These are phyloP conservation scores for Smutsia temminckii DNA, from an alignment of 2,797 vertebrate species.

Conservation along the genomic window DNA sequence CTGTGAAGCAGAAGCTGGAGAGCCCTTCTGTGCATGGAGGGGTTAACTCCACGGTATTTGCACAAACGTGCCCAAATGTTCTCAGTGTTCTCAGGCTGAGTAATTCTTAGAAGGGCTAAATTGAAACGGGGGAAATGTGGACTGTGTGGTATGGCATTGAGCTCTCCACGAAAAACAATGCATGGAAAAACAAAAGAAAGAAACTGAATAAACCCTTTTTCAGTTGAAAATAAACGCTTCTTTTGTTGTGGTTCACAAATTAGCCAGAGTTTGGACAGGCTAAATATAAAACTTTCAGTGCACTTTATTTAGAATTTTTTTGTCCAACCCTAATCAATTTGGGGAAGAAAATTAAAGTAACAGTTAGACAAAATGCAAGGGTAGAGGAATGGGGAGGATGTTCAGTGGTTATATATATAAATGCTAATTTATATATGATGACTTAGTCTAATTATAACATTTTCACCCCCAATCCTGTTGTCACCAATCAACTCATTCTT, in stretches of 20 bases:
- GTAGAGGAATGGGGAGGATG: not conserved
- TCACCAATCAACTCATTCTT: not conserved
- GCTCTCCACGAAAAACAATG: constrained; percentile 64
- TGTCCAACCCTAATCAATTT: constrained; percentile 5
- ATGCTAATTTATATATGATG: no score
- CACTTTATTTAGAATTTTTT: constrained; percentile 16
- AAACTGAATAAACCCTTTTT: constrained; percentile 59
- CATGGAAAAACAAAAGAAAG: constrained; percentile 73
- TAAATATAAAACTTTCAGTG: constrained; percentile 43
- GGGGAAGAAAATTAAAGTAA: constrained; percentile 48
- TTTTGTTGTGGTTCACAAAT: constrained; percentile 51
- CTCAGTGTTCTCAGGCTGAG: constrained; percentile 75
- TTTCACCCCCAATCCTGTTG: no score
- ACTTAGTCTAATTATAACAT: no score
- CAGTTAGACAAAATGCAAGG: not conserved
- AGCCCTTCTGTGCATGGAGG: not conserved
- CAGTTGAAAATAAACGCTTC: constrained; percentile 71
- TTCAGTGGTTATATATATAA: no score
- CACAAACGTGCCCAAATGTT: constrained; percentile 69
- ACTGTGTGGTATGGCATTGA: constrained; percentile 65
- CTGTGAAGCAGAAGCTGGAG: not conserved
- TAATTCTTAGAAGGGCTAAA: constrained; percentile 77
- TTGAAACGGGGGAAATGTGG: constrained; percentile 72
- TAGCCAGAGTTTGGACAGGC: constrained; percentile 45
- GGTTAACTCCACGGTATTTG: constrained; percentile 78